Conservation (phyloP, 2,888 invertebrate species). For the Polymixis lichenea region DNA sequence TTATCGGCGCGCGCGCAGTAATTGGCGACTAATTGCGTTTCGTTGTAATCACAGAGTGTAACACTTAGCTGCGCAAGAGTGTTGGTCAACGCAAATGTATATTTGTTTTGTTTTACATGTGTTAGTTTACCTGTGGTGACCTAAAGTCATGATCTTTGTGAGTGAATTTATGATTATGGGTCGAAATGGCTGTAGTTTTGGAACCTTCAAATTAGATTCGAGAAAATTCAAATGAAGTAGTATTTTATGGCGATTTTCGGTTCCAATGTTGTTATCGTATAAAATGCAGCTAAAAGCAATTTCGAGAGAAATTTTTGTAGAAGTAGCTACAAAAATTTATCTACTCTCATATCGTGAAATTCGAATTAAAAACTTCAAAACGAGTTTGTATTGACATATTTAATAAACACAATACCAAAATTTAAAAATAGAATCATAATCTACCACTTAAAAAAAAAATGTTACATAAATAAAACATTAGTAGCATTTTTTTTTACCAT, state of each 20-base stretch:
- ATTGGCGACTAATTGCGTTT: conserved; percentile 88
- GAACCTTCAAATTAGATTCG: not conserved
- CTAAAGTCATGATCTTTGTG: conserved; percentile 1
- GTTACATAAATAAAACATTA: no score
- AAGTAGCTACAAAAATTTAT: no score
- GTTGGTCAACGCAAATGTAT: conserved; percentile 65
- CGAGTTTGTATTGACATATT: no score
- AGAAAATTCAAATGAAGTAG: not conserved
- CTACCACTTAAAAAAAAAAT: no score
- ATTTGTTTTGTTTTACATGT: conserved; percentile 66
- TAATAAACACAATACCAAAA: no score
- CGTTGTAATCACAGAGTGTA: conserved; percentile 84
- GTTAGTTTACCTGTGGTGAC: conserved; percentile 54
- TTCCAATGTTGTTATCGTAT: not conserved
- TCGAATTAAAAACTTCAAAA: no score
- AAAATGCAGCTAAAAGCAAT: not conserved
- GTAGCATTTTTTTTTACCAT: no score
- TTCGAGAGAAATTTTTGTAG: no score
- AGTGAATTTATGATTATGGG: not conserved
- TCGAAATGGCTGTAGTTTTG: not conserved
- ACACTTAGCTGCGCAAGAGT: conserved; percentile 70
- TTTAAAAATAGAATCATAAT: no score
- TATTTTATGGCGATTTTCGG: no score
- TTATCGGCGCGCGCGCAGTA: conserved; percentile 80
- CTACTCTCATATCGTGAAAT: no score